Evolutionary conservation across 2,797 vertebrate species (phyloP).

Genomic region (Macroramphosus scolopax): DNA sequence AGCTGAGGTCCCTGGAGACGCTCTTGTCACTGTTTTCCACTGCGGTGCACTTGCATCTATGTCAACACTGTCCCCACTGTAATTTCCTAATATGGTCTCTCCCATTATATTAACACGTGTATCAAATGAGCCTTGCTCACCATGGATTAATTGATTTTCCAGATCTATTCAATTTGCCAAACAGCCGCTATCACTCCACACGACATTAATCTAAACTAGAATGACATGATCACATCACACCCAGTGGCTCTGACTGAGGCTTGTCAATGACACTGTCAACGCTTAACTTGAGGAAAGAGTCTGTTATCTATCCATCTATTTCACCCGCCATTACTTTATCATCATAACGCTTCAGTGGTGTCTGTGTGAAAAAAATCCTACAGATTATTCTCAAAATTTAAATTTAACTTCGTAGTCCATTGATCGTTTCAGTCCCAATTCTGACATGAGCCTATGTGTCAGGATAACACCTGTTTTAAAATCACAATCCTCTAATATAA

Average conservation of each 20-base stretch:
- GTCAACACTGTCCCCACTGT: constrained; percentile 62
- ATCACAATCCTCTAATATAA: constrained; percentile 27
- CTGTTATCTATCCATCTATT: constrained; percentile 34
- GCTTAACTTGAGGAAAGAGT: constrained; percentile 47
- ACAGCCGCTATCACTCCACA: constrained; percentile 37
- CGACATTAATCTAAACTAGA: constrained; percentile 69
- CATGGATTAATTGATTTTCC: constrained; percentile 72
- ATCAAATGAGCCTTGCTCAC: constrained; percentile 59
- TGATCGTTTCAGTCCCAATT: too few relatives aligned
- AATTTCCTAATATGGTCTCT: constrained; percentile 62
- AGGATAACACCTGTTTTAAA: constrained; percentile 36
- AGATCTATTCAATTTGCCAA: constrained; percentile 70
- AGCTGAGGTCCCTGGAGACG: constrained; percentile 66
- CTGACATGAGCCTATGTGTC: constrained; percentile 21
- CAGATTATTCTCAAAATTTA: too few relatives aligned
- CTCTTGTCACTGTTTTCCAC: constrained; percentile 60
- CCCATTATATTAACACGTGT: constrained; percentile 68
- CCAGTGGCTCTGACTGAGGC: constrained; percentile 41
- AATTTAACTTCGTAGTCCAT: too few relatives aligned
- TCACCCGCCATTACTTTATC: neutral
- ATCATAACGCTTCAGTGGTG: constrained; percentile 26
- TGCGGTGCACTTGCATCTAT: constrained; percentile 62
- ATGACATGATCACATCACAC: constrained; percentile 62
- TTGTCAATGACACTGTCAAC: constrained; percentile 51
- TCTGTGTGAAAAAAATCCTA: constrained; percentile 1